Percentiles rank a stretch among this genome's conserved stretches.
phyloP scores from a whole-genome alignment of 2,888 invertebrate genomes.

The Litoditis marina region DNA sequence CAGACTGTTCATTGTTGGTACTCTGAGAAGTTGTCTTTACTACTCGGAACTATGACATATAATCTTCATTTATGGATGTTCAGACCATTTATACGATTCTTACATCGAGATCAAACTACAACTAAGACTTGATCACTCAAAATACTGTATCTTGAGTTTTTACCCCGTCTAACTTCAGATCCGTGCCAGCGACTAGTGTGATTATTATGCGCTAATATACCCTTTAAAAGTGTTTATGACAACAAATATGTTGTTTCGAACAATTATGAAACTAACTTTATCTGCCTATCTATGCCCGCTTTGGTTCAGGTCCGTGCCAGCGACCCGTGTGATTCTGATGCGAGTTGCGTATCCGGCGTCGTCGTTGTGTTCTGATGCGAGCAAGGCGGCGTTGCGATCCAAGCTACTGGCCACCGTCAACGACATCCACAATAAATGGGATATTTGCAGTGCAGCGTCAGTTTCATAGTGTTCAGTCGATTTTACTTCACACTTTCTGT shows the following conservation, averaged over 20 bases:
- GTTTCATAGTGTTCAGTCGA: neutral
- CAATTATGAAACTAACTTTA: neutral
- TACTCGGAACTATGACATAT: too few species aligned
- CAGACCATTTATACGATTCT: too few species aligned
- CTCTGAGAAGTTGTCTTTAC: too few species aligned
- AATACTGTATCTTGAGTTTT: too few species aligned
- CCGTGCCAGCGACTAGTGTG: neutral
- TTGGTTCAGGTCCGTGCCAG: constrained; percentile 75
- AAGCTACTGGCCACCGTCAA: constrained; percentile 85
- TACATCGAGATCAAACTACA: too few species aligned
- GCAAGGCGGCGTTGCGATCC: constrained; percentile 67
- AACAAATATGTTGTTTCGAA: too few species aligned
- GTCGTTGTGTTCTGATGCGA: constrained; percentile 91
- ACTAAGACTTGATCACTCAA: too few species aligned
- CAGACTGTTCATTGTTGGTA: too few species aligned
- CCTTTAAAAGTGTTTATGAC: too few species aligned
- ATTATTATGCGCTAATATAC: neutral
- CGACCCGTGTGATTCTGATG: constrained; percentile 89
- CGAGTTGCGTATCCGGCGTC: constrained; percentile 91
- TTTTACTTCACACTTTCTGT: neutral
- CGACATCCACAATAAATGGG: constrained; percentile 88
- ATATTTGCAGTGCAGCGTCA: constrained; percentile 76
- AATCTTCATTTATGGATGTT: too few species aligned
- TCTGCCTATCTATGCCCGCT: neutral
- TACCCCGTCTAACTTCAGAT: too few species aligned